phyloP scores from a whole-genome alignment of 2,797 vertebrate species.

The Amphiprion clarkii region DNA sequence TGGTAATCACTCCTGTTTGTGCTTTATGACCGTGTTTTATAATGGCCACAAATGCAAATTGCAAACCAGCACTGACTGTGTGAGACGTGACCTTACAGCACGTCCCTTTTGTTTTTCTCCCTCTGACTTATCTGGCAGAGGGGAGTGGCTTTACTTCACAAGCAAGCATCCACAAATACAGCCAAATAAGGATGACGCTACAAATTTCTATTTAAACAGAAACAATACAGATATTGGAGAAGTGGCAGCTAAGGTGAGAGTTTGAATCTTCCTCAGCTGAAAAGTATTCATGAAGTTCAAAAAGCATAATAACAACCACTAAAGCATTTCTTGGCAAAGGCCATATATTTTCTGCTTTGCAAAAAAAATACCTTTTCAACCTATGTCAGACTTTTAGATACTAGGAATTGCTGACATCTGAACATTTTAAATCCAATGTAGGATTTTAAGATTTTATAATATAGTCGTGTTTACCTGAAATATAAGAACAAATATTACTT shows the following conservation, averaged over 20 bases:
- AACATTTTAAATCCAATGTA: no score
- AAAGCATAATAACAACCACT: not conserved
- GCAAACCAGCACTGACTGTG: not conserved
- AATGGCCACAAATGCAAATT: not conserved
- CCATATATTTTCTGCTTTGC: conserved; percentile 4
- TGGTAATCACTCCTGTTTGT: not conserved
- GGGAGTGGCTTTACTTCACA: conserved; percentile 4
- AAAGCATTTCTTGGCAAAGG: not conserved
- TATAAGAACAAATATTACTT: not conserved
- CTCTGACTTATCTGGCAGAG: conserved; percentile 20
- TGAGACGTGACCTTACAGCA: conserved; percentile 34
- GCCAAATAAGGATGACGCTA: not conserved
- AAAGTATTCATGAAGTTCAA: conserved; percentile 10
- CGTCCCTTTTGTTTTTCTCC: conserved; percentile 18
- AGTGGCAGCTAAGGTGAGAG: not conserved
- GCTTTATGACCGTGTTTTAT: conserved; percentile 13
- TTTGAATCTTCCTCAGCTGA: conserved; percentile 5
- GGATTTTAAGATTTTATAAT: not conserved
- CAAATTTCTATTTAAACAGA: not conserved
- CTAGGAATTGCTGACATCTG: no score
- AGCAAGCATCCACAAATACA: not conserved
- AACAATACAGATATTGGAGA: not conserved
- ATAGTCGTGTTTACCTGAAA: not conserved
- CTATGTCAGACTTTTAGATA: not conserved
- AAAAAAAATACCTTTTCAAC: not conserved